phyloP scores from a whole-genome alignment of 1,140 invertebrate species.

The Papilio machaon region DNA sequence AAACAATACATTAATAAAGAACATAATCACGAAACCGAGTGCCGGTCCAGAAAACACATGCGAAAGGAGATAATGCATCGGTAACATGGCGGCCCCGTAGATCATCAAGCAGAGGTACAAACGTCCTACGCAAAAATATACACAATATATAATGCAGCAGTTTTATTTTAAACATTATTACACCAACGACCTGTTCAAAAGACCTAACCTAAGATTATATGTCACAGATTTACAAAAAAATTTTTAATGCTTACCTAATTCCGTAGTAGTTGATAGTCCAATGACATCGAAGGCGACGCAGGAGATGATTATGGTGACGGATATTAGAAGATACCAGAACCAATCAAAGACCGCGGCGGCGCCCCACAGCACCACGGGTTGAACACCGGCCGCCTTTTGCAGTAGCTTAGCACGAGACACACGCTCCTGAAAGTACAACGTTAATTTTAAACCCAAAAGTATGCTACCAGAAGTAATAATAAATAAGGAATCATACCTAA shows the following conservation, averaged over 20 bases:
- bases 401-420: constrained; percentile 81
- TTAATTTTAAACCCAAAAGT: background rate
- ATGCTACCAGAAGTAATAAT: no score
- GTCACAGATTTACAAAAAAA: no score
- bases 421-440: constrained; percentile 71
- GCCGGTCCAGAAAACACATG: constrained; percentile 83
- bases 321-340: constrained; percentile 83
- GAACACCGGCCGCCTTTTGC: constrained; percentile 89
- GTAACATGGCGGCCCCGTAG: constrained; percentile 81
- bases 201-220: background rate
- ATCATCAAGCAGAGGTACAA: constrained; percentile 77
- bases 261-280: constrained; percentile 76
- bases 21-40: constrained; percentile 88
- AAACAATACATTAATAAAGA: constrained; percentile 87
- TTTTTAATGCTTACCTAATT: constrained; percentile 74
- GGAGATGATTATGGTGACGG: constrained; percentile 80
- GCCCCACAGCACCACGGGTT: constrained; percentile 87
- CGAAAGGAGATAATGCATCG: constrained; percentile 76
- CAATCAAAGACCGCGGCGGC: constrained; percentile 88
- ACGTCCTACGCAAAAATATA: constrained; percentile 60
- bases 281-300: constrained; percentile 83
- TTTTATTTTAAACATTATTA: background rate
- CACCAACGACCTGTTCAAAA: no score
- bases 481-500: no score
- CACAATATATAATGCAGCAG: background rate